Percentiles rank a stretch among this genome's conserved stretches.
Conservation (phyloP, 2,888 invertebrate species). For the Phlogophora meticulosa region DNA sequence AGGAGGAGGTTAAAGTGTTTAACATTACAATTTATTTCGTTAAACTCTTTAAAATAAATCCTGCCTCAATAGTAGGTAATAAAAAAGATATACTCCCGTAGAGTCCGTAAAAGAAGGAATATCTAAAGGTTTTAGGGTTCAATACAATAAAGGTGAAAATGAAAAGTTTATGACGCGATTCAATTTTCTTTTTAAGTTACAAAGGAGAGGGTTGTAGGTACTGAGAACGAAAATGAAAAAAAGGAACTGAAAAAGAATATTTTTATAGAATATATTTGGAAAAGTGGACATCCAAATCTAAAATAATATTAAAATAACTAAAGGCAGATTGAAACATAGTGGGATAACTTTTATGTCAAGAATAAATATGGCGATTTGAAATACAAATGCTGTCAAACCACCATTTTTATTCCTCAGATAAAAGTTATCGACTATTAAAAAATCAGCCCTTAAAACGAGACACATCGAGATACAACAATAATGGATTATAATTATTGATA, state of each 20-base stretch:
- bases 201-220: neutral
- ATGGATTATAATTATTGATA: neutral
- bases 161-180: constrained; percentile 38
- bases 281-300: neutral
- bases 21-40: constrained; percentile 6
- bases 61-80: constrained; percentile 30
- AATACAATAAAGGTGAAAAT: constrained; percentile 39
- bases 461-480: neutral
- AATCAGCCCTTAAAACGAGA: neutral
- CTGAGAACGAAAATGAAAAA: constrained; percentile 3
- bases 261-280: neutral
- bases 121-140: constrained; percentile 42
- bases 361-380: no score
- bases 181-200: constrained; percentile 27
- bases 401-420: no score
- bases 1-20: neutral
- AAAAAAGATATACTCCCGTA: constrained; percentile 42
- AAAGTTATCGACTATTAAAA: no score
- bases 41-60: constrained; percentile 27
- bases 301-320: no score
- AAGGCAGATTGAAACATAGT: no score
- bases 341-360: no score
- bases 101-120: constrained; percentile 47
- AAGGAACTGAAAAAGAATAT: neutral
- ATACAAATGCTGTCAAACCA: no score